A percentile compares a stretch with the other conserved stretches of the same genome.
Conservation (phyloP, 2,888 invertebrate genomes). For the Callimorpha dominula region DNA sequence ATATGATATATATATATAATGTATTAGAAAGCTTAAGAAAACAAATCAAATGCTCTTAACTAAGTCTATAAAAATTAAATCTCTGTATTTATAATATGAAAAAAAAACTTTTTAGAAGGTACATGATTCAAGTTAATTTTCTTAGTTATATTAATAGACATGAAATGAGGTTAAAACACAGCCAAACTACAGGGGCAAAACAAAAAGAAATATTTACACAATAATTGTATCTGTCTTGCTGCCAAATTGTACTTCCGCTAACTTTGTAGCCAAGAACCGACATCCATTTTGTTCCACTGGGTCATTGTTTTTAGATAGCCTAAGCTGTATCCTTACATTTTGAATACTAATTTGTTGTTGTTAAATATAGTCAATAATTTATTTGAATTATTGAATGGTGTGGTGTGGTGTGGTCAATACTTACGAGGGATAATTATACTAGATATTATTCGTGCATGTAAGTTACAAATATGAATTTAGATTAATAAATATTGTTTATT, state of each 20-base stretch:
- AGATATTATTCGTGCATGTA: no score
- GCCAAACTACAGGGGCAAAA: neutral
- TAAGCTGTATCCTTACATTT: neutral
- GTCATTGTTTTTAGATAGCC: neutral
- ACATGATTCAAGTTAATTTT: neutral
- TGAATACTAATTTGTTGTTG: neutral
- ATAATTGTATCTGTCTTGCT: slow-evolving; percentile 18
- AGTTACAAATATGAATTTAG: no score
- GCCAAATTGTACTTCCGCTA: slow-evolving; percentile 40
- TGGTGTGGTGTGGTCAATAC: no score
- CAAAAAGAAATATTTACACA: neutral
- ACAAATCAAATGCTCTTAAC: no score
- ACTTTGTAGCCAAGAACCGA: neutral
- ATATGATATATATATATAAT: no score
- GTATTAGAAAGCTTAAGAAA: no score
- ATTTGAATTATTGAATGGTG: no score
- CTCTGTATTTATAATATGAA: neutral
- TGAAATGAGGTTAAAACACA: neutral
- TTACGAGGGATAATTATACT: no score
- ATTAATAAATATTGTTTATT: no score
- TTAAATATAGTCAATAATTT: neutral
- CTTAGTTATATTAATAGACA: neutral
- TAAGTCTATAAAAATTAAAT: no score
- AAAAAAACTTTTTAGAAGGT: neutral
- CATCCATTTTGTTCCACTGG: neutral